Evolutionary conservation across 2,888 invertebrate species (phyloP).

Genomic region (Drosophila birchii): DNA sequence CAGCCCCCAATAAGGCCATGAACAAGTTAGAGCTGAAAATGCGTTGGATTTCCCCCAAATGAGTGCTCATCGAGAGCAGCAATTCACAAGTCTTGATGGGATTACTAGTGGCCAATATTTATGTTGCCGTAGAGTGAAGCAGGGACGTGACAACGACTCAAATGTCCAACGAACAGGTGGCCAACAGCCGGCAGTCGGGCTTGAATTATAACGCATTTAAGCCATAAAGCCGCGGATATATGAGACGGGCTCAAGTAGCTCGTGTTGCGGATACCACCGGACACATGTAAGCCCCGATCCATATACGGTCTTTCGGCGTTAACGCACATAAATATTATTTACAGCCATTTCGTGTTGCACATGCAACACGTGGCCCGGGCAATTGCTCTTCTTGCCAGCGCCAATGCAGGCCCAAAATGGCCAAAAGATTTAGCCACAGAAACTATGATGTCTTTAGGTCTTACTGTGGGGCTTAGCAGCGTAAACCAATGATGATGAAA

Average conservation of each 20-base stretch:
- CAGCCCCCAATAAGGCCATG: constrained; percentile 15
- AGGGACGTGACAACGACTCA: constrained; percentile 64
- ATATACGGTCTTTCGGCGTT: constrained; percentile 28
- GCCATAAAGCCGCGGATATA: constrained; percentile 70
- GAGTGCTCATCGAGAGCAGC: constrained; percentile 33
- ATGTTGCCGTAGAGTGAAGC: constrained; percentile 3
- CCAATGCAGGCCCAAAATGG: constrained; percentile 49
- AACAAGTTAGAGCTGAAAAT: constrained; percentile 9
- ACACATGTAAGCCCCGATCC: constrained; percentile 38
- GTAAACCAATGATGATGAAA: background rate
- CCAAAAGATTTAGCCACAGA: constrained; percentile 52
- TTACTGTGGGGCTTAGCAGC: background rate
- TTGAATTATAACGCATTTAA: constrained; percentile 68
- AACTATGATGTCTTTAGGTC: constrained; percentile 23
- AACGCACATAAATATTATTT: constrained; percentile 71
- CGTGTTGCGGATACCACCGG: constrained; percentile 52
- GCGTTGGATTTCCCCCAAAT: constrained; percentile 16
- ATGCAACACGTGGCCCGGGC: constrained; percentile 71
- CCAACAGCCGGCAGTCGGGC: constrained; percentile 29
- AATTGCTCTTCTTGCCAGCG: constrained; percentile 35
- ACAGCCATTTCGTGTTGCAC: constrained; percentile 71
- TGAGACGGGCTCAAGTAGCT: constrained; percentile 67
- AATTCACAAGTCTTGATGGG: constrained; percentile 9
- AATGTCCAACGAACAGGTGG: constrained; percentile 60
- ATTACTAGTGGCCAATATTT: constrained; percentile 31